A percentile compares a stretch with the other conserved stretches of the same genome.
phyloP scores from a whole-genome alignment of 2,113 vertebrate species.

The Oriolus oriolus region DNA sequence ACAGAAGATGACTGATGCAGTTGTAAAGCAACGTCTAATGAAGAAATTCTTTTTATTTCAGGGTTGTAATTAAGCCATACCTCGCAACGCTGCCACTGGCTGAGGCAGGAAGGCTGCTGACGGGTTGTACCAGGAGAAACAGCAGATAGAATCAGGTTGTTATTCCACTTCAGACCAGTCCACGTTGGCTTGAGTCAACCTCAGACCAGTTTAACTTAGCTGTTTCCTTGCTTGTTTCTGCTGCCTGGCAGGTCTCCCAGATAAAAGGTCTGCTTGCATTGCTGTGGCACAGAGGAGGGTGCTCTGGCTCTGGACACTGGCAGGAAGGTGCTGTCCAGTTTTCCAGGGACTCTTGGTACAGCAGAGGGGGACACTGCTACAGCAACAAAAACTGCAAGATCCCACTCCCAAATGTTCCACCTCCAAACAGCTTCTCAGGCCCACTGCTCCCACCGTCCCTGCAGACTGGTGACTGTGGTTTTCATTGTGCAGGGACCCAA shows the following conservation, averaged over 20 bases:
- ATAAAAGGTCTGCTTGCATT: not conserved
- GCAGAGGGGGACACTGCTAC: accelerated
- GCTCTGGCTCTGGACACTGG: not conserved
- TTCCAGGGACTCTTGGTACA: not conserved
- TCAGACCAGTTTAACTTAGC: not conserved
- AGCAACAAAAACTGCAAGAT: not conserved
- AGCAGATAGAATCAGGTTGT: not conserved
- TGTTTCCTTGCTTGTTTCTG: not conserved
- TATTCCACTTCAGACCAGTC: not conserved
- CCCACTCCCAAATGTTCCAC: not conserved
- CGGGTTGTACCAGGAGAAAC: not conserved
- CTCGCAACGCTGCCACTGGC: not conserved
- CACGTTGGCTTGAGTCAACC: not conserved
- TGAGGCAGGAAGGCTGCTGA: not conserved
- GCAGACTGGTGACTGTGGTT: not conserved
- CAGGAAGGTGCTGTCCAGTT: not conserved
- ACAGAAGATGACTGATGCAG: not conserved
- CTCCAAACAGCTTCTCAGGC: not conserved
- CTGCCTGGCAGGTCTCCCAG: not conserved
- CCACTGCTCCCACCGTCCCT: not conserved
- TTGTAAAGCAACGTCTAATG: not conserved
- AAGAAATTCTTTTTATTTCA: not conserved
- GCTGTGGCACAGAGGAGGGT: not conserved
- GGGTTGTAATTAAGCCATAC: constrained; percentile 3
- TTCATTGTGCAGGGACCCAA: not conserved